Percentiles rank a stretch among this genome's conserved stretches.
These are phyloP conservation scores for Ambastaia sidthimunki DNA, from an alignment of 2,797 vertebrate genomes.

Conservation along the genomic window DNA sequence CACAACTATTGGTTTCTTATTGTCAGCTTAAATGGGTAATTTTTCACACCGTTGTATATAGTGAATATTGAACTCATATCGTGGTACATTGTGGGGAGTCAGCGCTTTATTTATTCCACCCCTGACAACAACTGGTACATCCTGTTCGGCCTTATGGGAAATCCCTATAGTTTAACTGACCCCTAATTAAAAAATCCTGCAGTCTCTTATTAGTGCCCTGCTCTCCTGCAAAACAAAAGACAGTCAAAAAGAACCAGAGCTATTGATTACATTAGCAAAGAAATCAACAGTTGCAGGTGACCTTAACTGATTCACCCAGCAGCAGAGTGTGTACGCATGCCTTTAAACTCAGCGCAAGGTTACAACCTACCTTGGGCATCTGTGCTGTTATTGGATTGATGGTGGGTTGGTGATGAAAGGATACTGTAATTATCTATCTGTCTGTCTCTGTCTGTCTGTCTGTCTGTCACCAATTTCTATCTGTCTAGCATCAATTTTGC, in stretches of 20 bases:
- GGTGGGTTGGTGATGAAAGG: constrained; percentile 17
- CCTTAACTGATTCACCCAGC: constrained; percentile 7
- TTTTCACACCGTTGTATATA: not conserved
- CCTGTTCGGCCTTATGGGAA: constrained; percentile 46
- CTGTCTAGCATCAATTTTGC: no score
- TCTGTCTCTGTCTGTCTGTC: no score
- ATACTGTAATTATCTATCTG: not conserved
- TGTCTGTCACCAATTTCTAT: no score
- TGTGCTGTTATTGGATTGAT: not conserved
- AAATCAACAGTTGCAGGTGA: constrained; percentile 41
- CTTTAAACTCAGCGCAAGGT: constrained; percentile 6
- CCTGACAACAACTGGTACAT: constrained; percentile 34
- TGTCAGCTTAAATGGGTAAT: not conserved
- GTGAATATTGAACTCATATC: not conserved
- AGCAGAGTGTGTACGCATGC: not conserved
- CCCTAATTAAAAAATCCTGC: constrained; percentile 52
- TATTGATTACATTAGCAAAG: constrained; percentile 60
- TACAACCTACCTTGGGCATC: constrained; percentile 1
- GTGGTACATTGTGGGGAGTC: not conserved
- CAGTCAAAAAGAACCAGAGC: constrained; percentile 21
- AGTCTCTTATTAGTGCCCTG: constrained; percentile 44
- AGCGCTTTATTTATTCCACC: constrained; percentile 25
- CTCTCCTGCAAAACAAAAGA: constrained; percentile 36
- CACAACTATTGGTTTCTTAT: not conserved
- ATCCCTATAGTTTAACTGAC: constrained; percentile 46